These are phyloP conservation scores for Sciurus carolinensis DNA, from an alignment of 2,797 vertebrate species.

Conservation along the genomic window DNA sequence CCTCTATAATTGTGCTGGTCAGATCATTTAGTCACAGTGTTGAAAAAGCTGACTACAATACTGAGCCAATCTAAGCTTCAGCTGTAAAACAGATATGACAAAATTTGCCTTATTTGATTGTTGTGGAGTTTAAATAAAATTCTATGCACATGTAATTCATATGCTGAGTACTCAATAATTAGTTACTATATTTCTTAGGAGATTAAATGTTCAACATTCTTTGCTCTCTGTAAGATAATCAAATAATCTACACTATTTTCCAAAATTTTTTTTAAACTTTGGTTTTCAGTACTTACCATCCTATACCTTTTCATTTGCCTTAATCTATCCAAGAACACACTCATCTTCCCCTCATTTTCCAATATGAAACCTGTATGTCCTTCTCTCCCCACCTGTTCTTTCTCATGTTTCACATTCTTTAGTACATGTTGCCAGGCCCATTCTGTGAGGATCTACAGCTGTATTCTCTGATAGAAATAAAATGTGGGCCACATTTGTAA, in stretches of 20 bases:
- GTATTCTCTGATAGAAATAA: not conserved
- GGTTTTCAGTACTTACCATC: not conserved
- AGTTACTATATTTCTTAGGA: not conserved
- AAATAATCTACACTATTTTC: not conserved
- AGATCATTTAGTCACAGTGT: too few species aligned
- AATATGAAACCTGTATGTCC: not conserved
- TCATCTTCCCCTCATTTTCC: not conserved
- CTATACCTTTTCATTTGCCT: not conserved
- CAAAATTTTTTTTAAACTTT: not conserved
- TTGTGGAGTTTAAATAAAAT: not conserved
- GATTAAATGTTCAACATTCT: constrained; percentile 42
- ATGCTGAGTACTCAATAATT: not conserved
- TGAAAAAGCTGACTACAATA: too few species aligned
- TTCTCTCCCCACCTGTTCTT: not conserved
- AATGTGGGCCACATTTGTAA: not conserved
- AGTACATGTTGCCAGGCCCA: not conserved
- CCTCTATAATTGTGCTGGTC: too few species aligned
- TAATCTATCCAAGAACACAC: not conserved
- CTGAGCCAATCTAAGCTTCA: not conserved
- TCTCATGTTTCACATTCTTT: not conserved
- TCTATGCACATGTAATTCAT: not conserved
- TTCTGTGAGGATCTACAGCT: not conserved
- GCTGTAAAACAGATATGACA: not conserved
- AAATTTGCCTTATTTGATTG: not conserved
- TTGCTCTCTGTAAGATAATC: not conserved